phyloP scores from a whole-genome alignment of 2,797 vertebrate genomes.

The Ctenopoma kingsleyae region DNA sequence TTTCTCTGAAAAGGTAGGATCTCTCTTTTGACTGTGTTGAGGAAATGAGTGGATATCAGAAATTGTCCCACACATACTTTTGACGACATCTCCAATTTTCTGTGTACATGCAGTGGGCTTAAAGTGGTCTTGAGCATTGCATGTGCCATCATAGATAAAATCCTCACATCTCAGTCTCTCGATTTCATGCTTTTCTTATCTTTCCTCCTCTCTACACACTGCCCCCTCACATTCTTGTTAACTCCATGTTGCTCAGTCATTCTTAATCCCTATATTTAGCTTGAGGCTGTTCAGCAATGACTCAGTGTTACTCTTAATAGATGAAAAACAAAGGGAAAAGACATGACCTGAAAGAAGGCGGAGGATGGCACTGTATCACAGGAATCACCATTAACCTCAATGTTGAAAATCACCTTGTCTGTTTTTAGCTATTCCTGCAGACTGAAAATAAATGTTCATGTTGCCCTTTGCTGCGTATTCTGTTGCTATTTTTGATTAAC shows the following conservation, averaged over 20 bases:
- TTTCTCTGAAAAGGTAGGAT: constrained; percentile 66
- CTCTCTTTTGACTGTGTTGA: constrained; percentile 56
- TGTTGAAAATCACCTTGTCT: constrained; percentile 49
- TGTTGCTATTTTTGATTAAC: constrained; percentile 19
- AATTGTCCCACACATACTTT: constrained; percentile 33
- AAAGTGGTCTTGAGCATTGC: constrained; percentile 48
- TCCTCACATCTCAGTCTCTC: constrained; percentile 42
- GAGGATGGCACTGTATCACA: constrained; percentile 21
- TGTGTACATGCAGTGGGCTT: constrained; percentile 54
- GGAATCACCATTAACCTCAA: constrained; percentile 33
- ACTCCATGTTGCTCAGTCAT: background rate
- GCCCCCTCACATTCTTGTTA: constrained; percentile 29
- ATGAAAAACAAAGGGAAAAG: constrained; percentile 27
- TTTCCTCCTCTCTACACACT: constrained; percentile 15
- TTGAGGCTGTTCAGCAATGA: constrained; percentile 57
- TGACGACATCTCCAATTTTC: constrained; percentile 48
- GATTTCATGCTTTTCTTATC: constrained; percentile 40
- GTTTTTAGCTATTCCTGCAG: constrained; percentile 27
- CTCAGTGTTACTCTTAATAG: constrained; percentile 15
- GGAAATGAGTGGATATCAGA: constrained; percentile 78
- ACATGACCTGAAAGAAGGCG: constrained; percentile 1
- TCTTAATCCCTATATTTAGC: constrained; percentile 26
- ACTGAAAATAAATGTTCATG: constrained; percentile 17
- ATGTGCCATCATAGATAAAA: constrained; percentile 46
- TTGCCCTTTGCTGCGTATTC: constrained; percentile 12